Conservation (phyloP, 2,888 invertebrate species). For the Ypsolopha sequella region DNA sequence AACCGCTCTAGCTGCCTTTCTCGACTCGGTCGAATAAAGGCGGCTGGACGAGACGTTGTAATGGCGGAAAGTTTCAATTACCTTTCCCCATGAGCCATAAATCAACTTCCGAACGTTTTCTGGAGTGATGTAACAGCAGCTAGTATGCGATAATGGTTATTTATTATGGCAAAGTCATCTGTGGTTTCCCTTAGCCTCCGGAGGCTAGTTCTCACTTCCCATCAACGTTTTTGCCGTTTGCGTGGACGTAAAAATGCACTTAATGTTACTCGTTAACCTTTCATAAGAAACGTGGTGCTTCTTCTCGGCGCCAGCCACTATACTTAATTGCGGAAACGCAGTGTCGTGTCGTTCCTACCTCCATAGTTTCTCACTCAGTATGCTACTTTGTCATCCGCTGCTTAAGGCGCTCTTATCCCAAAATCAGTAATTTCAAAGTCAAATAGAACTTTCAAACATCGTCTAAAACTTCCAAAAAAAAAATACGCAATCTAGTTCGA, state of each 20-base stretch:
- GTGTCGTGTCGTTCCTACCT: constrained; percentile 15
- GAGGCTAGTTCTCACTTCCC: constrained; percentile 20
- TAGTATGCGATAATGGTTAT: constrained; percentile 10
- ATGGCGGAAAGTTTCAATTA: neutral
- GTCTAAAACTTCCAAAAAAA: too few species aligned
- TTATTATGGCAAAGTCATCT: constrained; percentile 11
- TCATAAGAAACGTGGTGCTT: constrained; percentile 37
- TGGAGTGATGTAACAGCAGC: constrained; percentile 9
- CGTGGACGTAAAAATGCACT: constrained; percentile 35
- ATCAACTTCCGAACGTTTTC: neutral
- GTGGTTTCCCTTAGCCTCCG: constrained; percentile 19
- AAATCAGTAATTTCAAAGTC: too few species aligned
- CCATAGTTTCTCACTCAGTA: constrained; percentile 9
- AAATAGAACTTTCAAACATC: too few species aligned
- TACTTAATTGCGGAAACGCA: constrained; percentile 48
- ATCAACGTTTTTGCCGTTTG: constrained; percentile 32
- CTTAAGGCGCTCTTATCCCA: too few species aligned
- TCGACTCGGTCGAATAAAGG: neutral
- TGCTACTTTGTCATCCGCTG: constrained; percentile 6
- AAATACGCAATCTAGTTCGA: too few species aligned
- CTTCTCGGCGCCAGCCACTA: constrained; percentile 24
- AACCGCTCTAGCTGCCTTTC: neutral
- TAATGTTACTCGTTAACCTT: constrained; percentile 55
- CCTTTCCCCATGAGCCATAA: neutral
- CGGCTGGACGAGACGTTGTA: neutral